Conservation (phyloP, 1,140 invertebrate genomes). For the Asobara japonica region DNA sequence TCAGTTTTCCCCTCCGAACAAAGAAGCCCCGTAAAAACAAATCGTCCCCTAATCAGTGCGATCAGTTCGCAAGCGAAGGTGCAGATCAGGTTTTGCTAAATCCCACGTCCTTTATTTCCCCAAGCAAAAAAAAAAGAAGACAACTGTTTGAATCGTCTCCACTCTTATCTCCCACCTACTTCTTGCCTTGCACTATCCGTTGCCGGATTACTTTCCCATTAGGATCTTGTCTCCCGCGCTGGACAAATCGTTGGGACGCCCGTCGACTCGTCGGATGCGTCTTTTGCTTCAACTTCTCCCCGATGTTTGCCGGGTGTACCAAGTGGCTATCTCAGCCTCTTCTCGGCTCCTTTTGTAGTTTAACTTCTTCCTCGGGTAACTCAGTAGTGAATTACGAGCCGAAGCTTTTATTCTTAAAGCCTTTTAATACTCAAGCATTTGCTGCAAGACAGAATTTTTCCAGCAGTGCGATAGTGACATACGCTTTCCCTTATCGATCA, state of each 20-base stretch:
- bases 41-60: not conserved
- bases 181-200: constrained; percentile 23
- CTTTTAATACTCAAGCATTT: not conserved
- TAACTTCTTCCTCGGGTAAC: not conserved
- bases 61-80: not conserved
- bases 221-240: constrained; percentile 52
- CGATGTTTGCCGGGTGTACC: not conserved
- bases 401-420: not conserved
- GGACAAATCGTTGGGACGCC: constrained; percentile 51
- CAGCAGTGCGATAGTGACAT: not conserved
- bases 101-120: constrained; percentile 11
- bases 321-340: constrained; percentile 7
- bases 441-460: not conserved
- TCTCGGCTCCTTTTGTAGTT: constrained; percentile 17
- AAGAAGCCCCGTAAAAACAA: not conserved
- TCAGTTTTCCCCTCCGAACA: not conserved
- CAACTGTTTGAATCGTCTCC: constrained; percentile 16
- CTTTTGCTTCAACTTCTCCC: constrained; percentile 1
- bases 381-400: constrained; percentile 26
- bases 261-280: constrained; percentile 18
- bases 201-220: constrained; percentile 51
- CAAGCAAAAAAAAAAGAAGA: not conserved
- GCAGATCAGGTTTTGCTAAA: constrained; percentile 7
- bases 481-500: constrained; percentile 6
- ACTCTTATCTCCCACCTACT: constrained; percentile 16